Evolutionary conservation across 2,888 invertebrate species (phyloP).

Genomic region (Apodemia hepburni): DNA sequence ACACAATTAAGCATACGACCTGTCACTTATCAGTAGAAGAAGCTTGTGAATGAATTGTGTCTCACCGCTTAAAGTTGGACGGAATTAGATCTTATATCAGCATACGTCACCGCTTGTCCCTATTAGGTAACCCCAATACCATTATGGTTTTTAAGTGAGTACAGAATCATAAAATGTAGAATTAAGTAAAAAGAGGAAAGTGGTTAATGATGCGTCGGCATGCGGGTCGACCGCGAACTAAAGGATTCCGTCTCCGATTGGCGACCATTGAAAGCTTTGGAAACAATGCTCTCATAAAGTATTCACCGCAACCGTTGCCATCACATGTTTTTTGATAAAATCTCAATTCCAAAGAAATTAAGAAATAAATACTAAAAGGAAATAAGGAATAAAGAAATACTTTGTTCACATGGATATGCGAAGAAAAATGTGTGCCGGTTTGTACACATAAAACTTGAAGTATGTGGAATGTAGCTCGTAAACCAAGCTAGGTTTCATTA

Average conservation of each 20-base stretch:
- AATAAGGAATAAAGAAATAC: conserved; percentile 1
- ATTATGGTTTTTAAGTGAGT: conserved; percentile 24
- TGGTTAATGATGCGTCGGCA: conserved; percentile 49
- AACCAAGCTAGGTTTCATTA: conserved; percentile 57
- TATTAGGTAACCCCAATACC: conserved; percentile 6
- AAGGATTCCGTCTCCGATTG: conserved; percentile 51
- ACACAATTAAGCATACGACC: conserved; percentile 48
- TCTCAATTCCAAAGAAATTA: conserved; percentile 15
- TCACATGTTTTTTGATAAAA: conserved; percentile 28
- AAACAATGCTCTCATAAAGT: conserved; percentile 74
- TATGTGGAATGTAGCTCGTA: conserved; percentile 29
- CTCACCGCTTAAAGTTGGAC: conserved; percentile 70
- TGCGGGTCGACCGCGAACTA: conserved; percentile 73
- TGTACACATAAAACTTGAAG: conserved; percentile 33
- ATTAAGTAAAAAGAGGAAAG: conserved; percentile 45
- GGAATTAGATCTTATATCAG: conserved; percentile 54
- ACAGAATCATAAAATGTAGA: conserved; percentile 33
- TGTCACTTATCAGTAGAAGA: conserved; percentile 46
- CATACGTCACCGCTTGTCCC: conserved; percentile 31
- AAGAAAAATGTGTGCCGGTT: not conserved
- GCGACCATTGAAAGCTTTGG: conserved; percentile 49
- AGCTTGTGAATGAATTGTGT: conserved; percentile 76
- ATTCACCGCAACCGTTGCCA: conserved; percentile 61
- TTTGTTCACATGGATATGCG: not conserved
- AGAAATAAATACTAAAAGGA: conserved; percentile 12